These are phyloP conservation scores for Otus sunia DNA, from an alignment of 2,113 vertebrate species.

Conservation along the genomic window DNA sequence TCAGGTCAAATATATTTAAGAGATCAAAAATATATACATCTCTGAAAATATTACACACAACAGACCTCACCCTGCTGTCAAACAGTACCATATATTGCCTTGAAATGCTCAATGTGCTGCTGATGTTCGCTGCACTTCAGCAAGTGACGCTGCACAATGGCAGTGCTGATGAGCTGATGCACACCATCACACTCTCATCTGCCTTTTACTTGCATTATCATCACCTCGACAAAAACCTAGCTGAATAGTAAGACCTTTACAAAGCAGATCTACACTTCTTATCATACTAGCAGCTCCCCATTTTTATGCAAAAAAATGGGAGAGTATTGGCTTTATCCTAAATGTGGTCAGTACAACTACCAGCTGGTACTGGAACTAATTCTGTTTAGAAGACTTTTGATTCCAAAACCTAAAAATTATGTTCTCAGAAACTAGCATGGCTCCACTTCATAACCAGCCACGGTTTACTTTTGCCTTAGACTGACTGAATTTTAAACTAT, in stretches of 20 bases:
- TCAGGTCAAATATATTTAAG: background rate
- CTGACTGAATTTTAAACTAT: background rate
- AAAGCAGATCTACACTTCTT: background rate
- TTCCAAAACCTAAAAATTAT: background rate
- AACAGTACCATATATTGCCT: background rate
- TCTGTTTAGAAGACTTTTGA: background rate
- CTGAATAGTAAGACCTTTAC: background rate
- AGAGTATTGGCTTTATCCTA: background rate
- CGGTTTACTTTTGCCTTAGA: background rate
- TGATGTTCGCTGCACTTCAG: background rate
- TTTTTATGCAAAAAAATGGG: background rate
- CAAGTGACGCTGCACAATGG: background rate
- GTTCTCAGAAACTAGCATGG: background rate
- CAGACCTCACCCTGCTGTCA: background rate
- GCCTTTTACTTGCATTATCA: background rate
- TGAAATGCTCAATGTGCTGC: rapidly evolving
- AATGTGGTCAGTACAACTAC: background rate
- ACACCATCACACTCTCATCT: background rate
- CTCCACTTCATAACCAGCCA: background rate
- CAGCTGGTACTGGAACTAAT: background rate
- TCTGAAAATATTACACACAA: background rate
- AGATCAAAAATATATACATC: background rate
- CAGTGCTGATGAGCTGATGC: too few relatives aligned
- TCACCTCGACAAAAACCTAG: background rate
- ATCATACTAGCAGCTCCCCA: background rate